Evolutionary conservation across 1,140 invertebrate genomes (phyloP).

Genomic region (Eriocheir sinensis): DNA sequence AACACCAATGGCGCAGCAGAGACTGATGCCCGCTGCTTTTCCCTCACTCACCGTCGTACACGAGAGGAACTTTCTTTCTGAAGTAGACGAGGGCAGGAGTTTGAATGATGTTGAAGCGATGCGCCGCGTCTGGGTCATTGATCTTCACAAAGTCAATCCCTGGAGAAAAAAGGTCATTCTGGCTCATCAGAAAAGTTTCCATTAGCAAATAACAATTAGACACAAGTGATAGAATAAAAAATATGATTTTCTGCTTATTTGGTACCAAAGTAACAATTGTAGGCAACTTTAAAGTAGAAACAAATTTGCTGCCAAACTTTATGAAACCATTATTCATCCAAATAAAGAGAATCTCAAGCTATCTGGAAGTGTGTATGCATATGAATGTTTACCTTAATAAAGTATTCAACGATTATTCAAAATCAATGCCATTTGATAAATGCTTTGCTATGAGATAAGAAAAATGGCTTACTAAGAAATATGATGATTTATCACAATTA

Average conservation of each 20-base stretch:
- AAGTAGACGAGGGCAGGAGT: conserved; percentile 95
- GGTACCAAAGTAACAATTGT: background rate
- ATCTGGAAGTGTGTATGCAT: no score
- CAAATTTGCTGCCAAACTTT: background rate
- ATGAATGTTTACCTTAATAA: no score
- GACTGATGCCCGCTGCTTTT: no score
- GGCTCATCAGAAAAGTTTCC: background rate
- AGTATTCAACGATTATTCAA: no score
- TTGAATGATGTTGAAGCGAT: conserved; percentile 90
- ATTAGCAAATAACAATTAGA: background rate
- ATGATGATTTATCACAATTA: no score
- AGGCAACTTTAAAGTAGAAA: background rate
- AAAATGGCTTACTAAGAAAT: no score
- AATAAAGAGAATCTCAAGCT: background rate
- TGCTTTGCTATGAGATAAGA: no score
- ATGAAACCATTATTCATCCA: background rate
- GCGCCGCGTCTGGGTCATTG: conserved; percentile 90
- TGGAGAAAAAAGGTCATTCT: conserved; percentile 75
- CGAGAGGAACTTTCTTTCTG: conserved; percentile 91
- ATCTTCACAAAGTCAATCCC: conserved; percentile 97
- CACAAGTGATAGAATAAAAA: conserved; percentile 13
- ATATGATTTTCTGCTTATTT: background rate
- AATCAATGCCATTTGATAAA: no score
- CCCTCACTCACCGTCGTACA: conserved; percentile 90
- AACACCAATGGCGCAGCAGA: background rate